Evolutionary conservation across 2,888 invertebrate genomes (phyloP).

Genomic region (Leptarthrus brevirostris): DNA sequence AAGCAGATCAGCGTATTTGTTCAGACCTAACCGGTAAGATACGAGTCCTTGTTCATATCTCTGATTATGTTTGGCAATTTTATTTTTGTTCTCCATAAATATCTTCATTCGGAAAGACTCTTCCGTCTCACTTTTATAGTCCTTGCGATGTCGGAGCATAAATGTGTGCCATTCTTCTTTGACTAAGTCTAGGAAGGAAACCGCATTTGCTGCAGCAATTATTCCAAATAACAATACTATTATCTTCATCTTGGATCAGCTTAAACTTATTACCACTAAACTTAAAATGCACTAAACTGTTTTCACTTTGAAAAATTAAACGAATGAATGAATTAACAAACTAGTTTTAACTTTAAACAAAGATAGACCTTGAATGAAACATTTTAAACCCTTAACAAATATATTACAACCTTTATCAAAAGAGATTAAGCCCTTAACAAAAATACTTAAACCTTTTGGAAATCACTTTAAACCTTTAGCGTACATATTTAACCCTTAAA

Average conservation of each 20-base stretch:
- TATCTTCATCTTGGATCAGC: constrained; percentile 14
- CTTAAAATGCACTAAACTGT: not conserved
- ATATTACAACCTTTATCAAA: no score
- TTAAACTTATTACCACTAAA: no score
- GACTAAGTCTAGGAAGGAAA: constrained; percentile 79
- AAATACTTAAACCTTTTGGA: no score
- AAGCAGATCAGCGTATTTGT: constrained; percentile 89
- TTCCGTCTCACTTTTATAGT: constrained; percentile 78
- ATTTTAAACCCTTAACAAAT: no score
- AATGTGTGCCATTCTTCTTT: constrained; percentile 81
- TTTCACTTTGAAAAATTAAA: not conserved
- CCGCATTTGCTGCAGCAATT: constrained; percentile 72
- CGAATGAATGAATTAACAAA: not conserved
- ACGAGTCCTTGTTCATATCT: constrained; percentile 75
- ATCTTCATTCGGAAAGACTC: constrained; percentile 89
- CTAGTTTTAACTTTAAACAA: not conserved
- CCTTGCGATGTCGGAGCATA: constrained; percentile 76
- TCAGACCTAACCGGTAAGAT: constrained; percentile 76
- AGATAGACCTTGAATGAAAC: no score
- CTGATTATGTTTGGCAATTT: constrained; percentile 87
- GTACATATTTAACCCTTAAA: no score
- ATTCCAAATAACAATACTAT: constrained; percentile 66
- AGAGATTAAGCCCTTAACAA: no score
- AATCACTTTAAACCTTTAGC: no score
- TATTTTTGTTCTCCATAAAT: constrained; percentile 87